Evolutionary conservation across 2,113 vertebrate species (phyloP).

Genomic region (Heliornis fulica): DNA sequence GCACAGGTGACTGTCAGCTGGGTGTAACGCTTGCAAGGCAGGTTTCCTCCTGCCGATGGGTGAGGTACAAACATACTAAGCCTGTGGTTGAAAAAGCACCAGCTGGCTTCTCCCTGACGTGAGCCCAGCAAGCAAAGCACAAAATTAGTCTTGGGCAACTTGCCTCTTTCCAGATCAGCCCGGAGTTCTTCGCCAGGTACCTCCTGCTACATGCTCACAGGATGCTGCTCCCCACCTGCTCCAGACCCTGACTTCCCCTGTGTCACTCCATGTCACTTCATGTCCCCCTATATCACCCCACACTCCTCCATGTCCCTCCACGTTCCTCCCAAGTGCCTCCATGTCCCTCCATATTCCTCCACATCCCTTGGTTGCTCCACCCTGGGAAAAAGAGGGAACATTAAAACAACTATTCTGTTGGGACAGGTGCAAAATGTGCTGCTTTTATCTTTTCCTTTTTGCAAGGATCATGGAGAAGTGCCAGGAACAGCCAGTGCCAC

Average conservation of each 20-base stretch:
- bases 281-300: no score
- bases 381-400: neutral
- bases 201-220: rapidly evolving
- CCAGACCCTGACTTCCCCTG: neutral
- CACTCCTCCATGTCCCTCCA: neutral
- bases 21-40: rapidly evolving
- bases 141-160: neutral
- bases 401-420: neutral
- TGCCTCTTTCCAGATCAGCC: neutral
- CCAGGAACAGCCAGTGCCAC: neutral
- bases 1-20: neutral
- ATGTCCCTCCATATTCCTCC: neutral
- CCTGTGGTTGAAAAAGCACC: neutral
- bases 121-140: neutral
- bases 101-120: neutral
- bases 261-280: neutral
- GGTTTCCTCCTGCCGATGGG: neutral
- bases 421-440: neutral
- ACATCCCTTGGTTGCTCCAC: neutral
- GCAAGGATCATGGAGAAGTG: neutral
- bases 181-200: neutral
- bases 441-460: neutral
- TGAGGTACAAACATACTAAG: neutral
- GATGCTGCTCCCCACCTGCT: neutral
- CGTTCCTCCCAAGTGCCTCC: neutral